Base-by-base conservation (phyloP, 30 jellyfish, hydroid and myxozoan genomes). In the Rhopilema esculentum region DNA sequence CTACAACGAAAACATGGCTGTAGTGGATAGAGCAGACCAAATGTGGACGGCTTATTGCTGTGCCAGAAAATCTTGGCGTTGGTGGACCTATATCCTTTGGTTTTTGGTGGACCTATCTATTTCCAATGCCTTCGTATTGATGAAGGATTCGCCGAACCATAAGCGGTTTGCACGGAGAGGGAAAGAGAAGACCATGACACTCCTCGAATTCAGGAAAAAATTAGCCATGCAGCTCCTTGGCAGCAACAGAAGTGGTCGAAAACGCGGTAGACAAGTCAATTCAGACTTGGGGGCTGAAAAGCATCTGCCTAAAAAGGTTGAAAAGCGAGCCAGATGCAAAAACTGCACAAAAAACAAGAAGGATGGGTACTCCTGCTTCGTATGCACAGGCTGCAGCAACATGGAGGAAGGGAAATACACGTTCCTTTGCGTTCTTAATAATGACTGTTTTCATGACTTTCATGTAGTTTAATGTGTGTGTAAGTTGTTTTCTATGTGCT, bases 1-100 rank as follows among this genome's bases (percentile, higher is more conserved):
- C 16, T 73, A 73, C 84, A 50, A 77, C 24, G 80, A 51, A 52
- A 77, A 77, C 88, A 77, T 77, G 81, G 77, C 40, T 49, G 88
- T 51, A 4, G 88, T 77, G 8, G 88, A 77, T 51, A 4, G 81
- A 1, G 23, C 81, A 15, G 81, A 70, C 25, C 81, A 70, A 70
- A 70, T 70, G 81, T 12, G 62, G n/a, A 70, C 81, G 16, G 78
- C 78, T 27, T 67, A 67, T 27, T 27, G 31, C 1, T 17, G 31
- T 17, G 27, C 2, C 21, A 70, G 81, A 23, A 70, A 21, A 31
- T 70, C 81, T 12, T 20, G 26, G 62, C n/a, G 81, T 20, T 70
- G 81, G 81, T 70, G 81, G 81, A 70, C 81, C 21, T 70, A 70
- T 20, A 16, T 70, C 0, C 21, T 70, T 8, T 70, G 81, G 81